Percentiles rank a stretch among this genome's conserved stretches.
phyloP scores from a whole-genome alignment of 2,888 invertebrate genomes.

The Dione vanillae region DNA sequence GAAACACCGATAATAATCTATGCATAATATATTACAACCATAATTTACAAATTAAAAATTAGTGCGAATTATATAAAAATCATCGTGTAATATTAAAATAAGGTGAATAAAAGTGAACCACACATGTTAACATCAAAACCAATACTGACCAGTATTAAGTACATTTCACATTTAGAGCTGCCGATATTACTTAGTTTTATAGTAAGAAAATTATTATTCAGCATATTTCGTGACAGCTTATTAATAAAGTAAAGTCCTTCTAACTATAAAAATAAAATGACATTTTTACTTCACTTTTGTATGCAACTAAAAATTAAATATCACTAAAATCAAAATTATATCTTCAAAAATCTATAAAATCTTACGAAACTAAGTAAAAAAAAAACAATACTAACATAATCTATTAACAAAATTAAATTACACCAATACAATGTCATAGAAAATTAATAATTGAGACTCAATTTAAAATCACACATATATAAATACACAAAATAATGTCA shows the following conservation, averaged over 20 bases:
- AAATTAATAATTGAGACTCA: constrained; percentile 22
- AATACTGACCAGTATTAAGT: constrained; percentile 64
- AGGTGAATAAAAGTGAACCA: constrained; percentile 27
- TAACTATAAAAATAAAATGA: constrained; percentile 3
- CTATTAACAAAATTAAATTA: constrained; percentile 38
- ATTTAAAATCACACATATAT: constrained; percentile 7
- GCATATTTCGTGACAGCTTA: neutral
- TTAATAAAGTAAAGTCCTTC: neutral
- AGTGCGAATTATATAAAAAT: constrained; percentile 55
- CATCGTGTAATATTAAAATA: constrained; percentile 22
- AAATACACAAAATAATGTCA: constrained; percentile 26
- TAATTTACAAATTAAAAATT: constrained; percentile 64
- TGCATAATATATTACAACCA: constrained; percentile 73
- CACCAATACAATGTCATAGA: constrained; percentile 31
- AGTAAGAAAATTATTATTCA: constrained; percentile 13
- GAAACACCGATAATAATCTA: constrained; percentile 57
- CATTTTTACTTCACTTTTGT: constrained; percentile 9
- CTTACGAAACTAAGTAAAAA: constrained; percentile 40
- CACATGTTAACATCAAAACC: constrained; percentile 28
- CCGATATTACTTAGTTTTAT: constrained; percentile 27
- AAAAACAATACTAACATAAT: constrained; percentile 36
- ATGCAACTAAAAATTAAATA: neutral
- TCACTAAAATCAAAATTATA: constrained; percentile 39
- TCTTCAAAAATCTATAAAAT: constrained; percentile 39
- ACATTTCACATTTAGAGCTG: constrained; percentile 48